These are phyloP conservation scores for Coleophora flavipennella DNA, from an alignment of 2,888 invertebrate species.

Conservation along the genomic window DNA sequence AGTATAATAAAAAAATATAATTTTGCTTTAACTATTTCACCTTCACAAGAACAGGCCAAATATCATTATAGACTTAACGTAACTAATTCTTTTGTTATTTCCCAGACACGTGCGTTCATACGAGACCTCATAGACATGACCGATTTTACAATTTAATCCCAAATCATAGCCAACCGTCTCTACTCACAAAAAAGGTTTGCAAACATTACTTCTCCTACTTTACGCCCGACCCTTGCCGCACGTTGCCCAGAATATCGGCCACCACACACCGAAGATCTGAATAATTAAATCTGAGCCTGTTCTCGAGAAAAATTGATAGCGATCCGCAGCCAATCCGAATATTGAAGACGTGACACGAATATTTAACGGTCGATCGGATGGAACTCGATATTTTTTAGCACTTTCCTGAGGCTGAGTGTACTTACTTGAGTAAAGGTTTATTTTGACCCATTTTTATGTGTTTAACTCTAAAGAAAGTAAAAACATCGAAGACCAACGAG, in stretches of 20 bases:
- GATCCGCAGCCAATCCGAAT: conserved; percentile 54
- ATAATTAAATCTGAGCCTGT: conserved; percentile 51
- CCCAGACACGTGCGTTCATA: no score
- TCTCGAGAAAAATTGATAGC: conserved; percentile 58
- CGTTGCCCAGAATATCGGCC: conserved; percentile 5
- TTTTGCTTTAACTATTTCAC: no score
- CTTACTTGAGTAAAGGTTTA: conserved; percentile 10
- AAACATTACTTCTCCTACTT: conserved; percentile 5
- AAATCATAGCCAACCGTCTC: conserved; percentile 6
- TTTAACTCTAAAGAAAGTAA: no score
- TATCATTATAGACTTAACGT: no score
- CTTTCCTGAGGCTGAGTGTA: conserved; percentile 21
- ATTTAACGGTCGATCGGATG: no score
- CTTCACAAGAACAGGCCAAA: no score
- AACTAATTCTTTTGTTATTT: no score
- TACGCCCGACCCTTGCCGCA: conserved; percentile 3
- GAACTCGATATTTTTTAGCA: conserved; percentile 32
- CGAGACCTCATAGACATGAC: no score
- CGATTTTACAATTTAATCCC: conserved; percentile 4
- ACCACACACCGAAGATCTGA: conserved; percentile 25
- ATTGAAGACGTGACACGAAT: conserved; percentile 50
- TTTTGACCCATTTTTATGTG: background rate
- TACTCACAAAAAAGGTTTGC: conserved; percentile 9
- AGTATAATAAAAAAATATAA: no score
- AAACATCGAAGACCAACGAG: no score